phyloP scores from a whole-genome alignment of 2,888 invertebrate genomes.

The Plutella xylostella region DNA sequence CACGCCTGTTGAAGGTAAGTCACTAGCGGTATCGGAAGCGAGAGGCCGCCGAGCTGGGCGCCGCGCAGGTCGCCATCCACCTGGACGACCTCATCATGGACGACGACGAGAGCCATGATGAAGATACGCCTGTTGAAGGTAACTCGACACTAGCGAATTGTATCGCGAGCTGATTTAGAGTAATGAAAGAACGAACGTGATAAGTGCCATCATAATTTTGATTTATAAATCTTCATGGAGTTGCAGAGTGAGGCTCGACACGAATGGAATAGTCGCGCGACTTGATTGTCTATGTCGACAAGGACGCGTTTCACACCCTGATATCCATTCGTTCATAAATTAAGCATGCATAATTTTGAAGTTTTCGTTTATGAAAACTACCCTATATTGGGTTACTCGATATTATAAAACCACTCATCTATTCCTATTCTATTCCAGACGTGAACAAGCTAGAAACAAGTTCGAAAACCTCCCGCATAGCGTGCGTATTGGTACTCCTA shows the following conservation, averaged over 20 bases:
- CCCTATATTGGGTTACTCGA: no score
- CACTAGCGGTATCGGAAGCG: no score
- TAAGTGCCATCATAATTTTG: no score
- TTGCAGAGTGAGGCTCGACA: no score
- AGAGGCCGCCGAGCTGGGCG: slow-evolving; percentile 26
- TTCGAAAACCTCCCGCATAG: slow-evolving; percentile 43
- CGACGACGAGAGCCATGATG: slow-evolving; percentile 46
- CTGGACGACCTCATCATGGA: slow-evolving; percentile 55
- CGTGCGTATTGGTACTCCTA: slow-evolving; percentile 49
- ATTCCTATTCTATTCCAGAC: slow-evolving; percentile 14
- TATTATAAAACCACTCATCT: no score
- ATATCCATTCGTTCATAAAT: no score
- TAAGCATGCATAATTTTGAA: no score
- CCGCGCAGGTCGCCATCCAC: slow-evolving; percentile 46
- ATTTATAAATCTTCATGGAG: no score
- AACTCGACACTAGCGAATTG: neutral
- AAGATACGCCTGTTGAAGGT: slow-evolving; percentile 21
- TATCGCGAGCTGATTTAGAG: slow-evolving; percentile 6
- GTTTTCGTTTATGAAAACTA: no score
- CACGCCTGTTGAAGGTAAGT: slow-evolving; percentile 11
- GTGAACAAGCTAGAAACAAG: slow-evolving; percentile 26
- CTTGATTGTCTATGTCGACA: no score
- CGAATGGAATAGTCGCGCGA: no score
- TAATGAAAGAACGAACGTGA: neutral
- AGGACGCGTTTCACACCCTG: no score